A percentile compares a stretch with the other conserved stretches of the same genome.
phyloP scores from a whole-genome alignment of 2,888 invertebrate species.

The Lobophora halterata region DNA sequence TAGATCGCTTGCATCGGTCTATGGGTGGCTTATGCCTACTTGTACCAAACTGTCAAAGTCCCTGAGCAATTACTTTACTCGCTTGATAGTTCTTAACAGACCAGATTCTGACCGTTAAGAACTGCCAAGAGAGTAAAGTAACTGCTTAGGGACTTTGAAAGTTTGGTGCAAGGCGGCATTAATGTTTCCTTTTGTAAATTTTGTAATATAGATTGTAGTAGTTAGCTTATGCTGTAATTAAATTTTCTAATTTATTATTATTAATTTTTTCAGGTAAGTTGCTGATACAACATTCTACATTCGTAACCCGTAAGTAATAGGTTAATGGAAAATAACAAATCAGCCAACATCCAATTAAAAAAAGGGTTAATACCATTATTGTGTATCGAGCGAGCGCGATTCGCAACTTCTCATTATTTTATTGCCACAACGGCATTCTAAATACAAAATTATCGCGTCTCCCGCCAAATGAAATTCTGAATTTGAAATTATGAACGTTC shows the following conservation, averaged over 20 bases:
- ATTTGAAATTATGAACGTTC: slow-evolving; percentile 27
- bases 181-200: too few relatives aligned
- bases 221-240: too few relatives aligned
- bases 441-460: slow-evolving; percentile 25
- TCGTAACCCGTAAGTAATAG: slow-evolving; percentile 37
- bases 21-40: too few relatives aligned
- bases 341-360: slow-evolving; percentile 20
- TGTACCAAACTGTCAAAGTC: too few relatives aligned
- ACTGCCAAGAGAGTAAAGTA: too few relatives aligned
- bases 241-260: slow-evolving; percentile 20
- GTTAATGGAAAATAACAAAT: slow-evolving; percentile 29
- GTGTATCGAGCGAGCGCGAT: slow-evolving; percentile 20
- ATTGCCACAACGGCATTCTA: slow-evolving; percentile 22
- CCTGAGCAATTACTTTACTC: too few relatives aligned
- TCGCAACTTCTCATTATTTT: slow-evolving; percentile 27
- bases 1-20: too few relatives aligned
- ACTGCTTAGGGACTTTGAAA: too few relatives aligned
- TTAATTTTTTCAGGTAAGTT: slow-evolving; percentile 64
- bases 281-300: slow-evolving; percentile 26
- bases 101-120: too few relatives aligned
- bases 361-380: slow-evolving; percentile 21
- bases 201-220: too few relatives aligned
- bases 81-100: too few relatives aligned
- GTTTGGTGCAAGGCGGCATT: too few relatives aligned
- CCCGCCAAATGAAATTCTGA: slow-evolving; percentile 21